phyloP scores from a whole-genome alignment of 2,797 vertebrate species.

The Margarornis squamiger region DNA sequence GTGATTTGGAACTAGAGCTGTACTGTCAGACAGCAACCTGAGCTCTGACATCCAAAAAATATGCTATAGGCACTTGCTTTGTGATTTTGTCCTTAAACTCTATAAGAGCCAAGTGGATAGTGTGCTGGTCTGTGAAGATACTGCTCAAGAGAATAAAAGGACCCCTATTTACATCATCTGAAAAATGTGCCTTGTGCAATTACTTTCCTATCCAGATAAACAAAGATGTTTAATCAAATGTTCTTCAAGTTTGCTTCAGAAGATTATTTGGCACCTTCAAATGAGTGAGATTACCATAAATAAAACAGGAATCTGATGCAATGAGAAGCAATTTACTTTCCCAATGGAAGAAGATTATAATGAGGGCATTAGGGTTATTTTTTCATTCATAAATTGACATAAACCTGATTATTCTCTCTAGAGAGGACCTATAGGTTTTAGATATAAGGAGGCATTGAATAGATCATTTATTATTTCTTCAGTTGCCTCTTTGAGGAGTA shows the following conservation, averaged over 20 bases:
- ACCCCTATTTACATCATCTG: background rate
- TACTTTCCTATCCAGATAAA: background rate
- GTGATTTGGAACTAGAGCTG: background rate
- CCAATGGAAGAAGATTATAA: background rate
- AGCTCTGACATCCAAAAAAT: conserved; percentile 7
- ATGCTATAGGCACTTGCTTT: background rate
- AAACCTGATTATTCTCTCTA: background rate
- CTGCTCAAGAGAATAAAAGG: background rate
- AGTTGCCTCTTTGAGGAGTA: background rate
- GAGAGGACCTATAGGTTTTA: background rate
- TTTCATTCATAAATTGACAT: background rate
- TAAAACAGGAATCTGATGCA: background rate
- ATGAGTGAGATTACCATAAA: background rate
- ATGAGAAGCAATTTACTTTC: background rate
- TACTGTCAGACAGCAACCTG: background rate
- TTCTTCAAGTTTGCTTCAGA: background rate
- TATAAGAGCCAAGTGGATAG: background rate
- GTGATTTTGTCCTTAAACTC: background rate
- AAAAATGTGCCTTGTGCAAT: background rate
- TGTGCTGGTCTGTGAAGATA: background rate
- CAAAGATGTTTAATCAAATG: background rate
- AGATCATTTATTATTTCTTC: background rate
- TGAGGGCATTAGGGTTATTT: background rate
- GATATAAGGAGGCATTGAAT: background rate
- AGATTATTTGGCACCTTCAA: background rate